Evolutionary conservation across 2,113 vertebrate species (phyloP), one percentile per base, ranked within the genome.

Genomic region (Erpornis zantholeuca): DNA sequence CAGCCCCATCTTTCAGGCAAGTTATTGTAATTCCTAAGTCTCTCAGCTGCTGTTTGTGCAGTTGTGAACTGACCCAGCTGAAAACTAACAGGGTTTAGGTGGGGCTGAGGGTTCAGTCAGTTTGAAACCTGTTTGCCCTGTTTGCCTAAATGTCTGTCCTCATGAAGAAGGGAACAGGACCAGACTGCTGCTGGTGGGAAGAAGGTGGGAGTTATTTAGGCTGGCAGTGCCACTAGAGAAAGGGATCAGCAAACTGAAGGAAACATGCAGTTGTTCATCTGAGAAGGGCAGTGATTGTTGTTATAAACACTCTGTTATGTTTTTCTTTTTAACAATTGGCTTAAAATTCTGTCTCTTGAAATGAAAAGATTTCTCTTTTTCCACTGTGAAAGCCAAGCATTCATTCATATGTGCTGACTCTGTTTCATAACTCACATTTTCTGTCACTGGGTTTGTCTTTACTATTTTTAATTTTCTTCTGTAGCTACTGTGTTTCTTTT

Each of bases 361-460:
- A 88, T 80, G 24, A 84, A 75, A 76, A 56, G 4, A 36, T 77
- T 68, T 77, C 8, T 76, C 21, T 63, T 82, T 85, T 92, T 92
- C 71, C 68, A 81, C 2, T 53, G 8, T 68, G 49, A 68, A 95
- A 85, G 27, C 53, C 53, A 71, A 76, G 15, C 17, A 49, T 84
- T 88, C 52, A 91, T 93, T 92, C 44, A 84, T 61, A 42, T 57
- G 13, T 86, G 59, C 40, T 73, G 52, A 76, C 24, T 83, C 59
- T 84, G 53, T 94, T 95, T 96, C 54, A 53, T 82, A 95, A 91
- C 77, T 83, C 65, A 47, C 15, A 75, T 89, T 96, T 89, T 89
- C 63, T 85, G 71, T 82, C 27, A 47, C 56, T 71, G 33, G 38
- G 29, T 54, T 83, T 78, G 29, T 79, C 40, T 81, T 63, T 45